These are phyloP conservation scores for Fragum whitleyi DNA, from an alignment of 2,888 invertebrate species.

Conservation along the genomic window DNA sequence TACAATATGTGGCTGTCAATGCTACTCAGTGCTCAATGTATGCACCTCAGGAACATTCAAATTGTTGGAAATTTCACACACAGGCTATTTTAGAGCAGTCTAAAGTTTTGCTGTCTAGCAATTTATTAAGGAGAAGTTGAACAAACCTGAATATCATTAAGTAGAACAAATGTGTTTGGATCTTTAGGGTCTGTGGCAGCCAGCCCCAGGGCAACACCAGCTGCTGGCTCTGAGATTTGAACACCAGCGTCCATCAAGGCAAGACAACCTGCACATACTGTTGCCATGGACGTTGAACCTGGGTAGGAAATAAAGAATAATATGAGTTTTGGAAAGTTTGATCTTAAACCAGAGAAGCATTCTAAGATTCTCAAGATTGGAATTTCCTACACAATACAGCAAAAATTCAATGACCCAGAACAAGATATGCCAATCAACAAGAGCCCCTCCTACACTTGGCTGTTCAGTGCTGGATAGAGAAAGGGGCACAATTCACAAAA, in stretches of 20 bases:
- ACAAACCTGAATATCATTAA: slow-evolving; percentile 29
- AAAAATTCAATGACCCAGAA: too few relatives aligned
- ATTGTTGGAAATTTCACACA: too few relatives aligned
- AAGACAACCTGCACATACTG: slow-evolving; percentile 97
- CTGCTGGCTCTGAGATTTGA: slow-evolving; percentile 91
- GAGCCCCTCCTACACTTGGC: too few relatives aligned
- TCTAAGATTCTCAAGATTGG: background rate
- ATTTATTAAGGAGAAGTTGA: too few relatives aligned
- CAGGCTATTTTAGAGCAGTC: too few relatives aligned
- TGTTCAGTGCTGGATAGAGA: too few relatives aligned
- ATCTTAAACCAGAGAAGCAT: background rate
- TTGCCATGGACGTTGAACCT: slow-evolving; percentile 99
- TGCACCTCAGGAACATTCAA: too few relatives aligned
- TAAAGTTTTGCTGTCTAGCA: too few relatives aligned
- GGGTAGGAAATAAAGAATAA: slow-evolving; percentile 44
- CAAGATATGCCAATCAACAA: too few relatives aligned
- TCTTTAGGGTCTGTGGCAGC: slow-evolving; percentile 87
- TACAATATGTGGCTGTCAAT: too few relatives aligned
- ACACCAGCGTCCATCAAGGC: slow-evolving; percentile 99
- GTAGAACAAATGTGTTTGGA: background rate
- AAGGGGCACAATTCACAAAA: too few relatives aligned
- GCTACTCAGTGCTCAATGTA: too few relatives aligned
- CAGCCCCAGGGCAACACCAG: slow-evolving; percentile 98
- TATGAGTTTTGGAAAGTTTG: background rate
- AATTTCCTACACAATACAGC: background rate